phyloP scores from a whole-genome alignment of 2,113 vertebrate species.

The Nanorana parkeri region DNA sequence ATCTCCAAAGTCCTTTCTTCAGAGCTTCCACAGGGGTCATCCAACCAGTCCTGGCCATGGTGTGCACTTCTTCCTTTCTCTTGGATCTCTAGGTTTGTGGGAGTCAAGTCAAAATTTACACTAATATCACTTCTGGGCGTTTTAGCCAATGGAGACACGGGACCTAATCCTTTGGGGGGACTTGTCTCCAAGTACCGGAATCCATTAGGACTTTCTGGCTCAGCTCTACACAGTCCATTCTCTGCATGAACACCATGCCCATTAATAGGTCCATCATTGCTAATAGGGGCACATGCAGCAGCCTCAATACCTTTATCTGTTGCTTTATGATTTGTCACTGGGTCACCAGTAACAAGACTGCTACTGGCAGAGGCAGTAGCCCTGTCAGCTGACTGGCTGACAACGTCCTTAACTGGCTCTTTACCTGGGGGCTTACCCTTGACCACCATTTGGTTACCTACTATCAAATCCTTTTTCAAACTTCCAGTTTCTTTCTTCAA shows the following conservation, averaged over 20 bases:
- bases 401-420: background rate
- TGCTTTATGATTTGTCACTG: background rate
- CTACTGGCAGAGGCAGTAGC: rapidly evolving
- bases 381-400: constrained; percentile 38
- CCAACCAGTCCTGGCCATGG: constrained; percentile 60
- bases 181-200: constrained; percentile 65
- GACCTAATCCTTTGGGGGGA: constrained; percentile 62
- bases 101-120: constrained; percentile 78
- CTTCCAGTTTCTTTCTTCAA: constrained; percentile 58
- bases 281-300: background rate
- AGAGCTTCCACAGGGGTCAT: constrained; percentile 71
- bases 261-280: background rate
- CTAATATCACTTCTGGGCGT: constrained; percentile 74
- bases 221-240: constrained; percentile 32
- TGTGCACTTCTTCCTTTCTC: constrained; percentile 66
- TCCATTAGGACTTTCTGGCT: constrained; percentile 71
- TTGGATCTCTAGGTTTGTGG: constrained; percentile 73
- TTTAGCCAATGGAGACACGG: constrained; percentile 74
- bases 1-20: constrained; percentile 82
- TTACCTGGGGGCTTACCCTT: constrained; percentile 52
- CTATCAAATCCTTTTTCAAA: constrained; percentile 65
- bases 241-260: constrained; percentile 32
- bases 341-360: background rate
- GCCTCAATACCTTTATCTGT: background rate
- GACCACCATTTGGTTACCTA: constrained; percentile 51